These are phyloP conservation scores for Falco berigora DNA, from an alignment of 2,797 vertebrate genomes.

Conservation along the genomic window DNA sequence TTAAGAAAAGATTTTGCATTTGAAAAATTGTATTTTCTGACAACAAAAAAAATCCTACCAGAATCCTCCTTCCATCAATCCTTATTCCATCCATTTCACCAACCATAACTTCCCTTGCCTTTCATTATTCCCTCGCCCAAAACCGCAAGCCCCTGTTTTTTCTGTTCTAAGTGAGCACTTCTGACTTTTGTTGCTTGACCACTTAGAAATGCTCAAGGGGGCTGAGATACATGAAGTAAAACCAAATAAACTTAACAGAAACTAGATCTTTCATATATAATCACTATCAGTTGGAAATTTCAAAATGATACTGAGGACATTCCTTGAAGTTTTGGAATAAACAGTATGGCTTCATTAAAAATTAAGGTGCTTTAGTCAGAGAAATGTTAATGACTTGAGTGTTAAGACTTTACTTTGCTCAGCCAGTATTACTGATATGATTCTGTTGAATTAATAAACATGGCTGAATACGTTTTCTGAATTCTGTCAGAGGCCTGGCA, in stretches of 20 bases:
- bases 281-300: not conserved
- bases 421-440: not conserved
- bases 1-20: not conserved
- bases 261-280: not conserved
- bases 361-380: not conserved
- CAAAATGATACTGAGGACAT: not conserved
- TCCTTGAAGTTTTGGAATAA: not conserved
- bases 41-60: not conserved
- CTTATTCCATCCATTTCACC: not conserved
- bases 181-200: not conserved
- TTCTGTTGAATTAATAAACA: not conserved
- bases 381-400: not conserved
- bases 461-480: not conserved
- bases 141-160: not conserved
- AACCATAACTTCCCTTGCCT: not conserved
- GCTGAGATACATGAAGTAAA: not conserved
- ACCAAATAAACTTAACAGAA: not conserved
- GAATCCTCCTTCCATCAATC: not conserved
- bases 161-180: not conserved
- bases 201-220: not conserved
- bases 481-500: not conserved
- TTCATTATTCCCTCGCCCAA: not conserved
- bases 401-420: not conserved
- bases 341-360: not conserved
- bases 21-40: not conserved